These are phyloP conservation scores for Mesorhabditis sp. DNA, from an alignment of 2,888 invertebrate genomes.

Conservation along the genomic window DNA sequence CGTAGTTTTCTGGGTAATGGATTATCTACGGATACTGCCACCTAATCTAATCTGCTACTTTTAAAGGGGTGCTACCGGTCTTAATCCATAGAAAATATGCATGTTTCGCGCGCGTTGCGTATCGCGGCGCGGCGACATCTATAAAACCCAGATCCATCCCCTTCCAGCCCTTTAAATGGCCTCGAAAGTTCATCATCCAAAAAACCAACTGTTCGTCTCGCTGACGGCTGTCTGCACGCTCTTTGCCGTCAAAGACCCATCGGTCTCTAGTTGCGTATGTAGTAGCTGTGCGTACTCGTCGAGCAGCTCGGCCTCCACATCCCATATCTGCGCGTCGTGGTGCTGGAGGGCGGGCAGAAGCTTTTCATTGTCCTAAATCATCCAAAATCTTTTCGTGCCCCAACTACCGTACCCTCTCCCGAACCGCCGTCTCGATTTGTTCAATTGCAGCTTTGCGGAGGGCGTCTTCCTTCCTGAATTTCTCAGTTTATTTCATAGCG, in stretches of 20 bases:
- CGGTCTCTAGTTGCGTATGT: constrained; percentile 7
- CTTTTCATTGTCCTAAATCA: constrained; percentile 18
- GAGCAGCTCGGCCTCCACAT: constrained; percentile 29
- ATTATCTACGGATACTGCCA: too few species aligned
- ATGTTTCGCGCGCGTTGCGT: too few species aligned
- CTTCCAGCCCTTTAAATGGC: too few species aligned
- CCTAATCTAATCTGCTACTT: too few species aligned
- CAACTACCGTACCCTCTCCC: background rate
- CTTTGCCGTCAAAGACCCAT: constrained; percentile 23
- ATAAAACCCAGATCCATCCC: too few species aligned
- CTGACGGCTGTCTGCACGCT: constrained; percentile 30
- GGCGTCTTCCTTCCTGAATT: background rate
- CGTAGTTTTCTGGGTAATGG: too few species aligned
- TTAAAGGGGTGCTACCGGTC: too few species aligned
- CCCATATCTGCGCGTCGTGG: constrained; percentile 26
- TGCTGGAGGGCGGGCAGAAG: constrained; percentile 29
- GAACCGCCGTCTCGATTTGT: background rate
- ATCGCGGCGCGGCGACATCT: too few species aligned
- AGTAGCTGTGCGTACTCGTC: constrained; percentile 23
- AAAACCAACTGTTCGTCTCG: constrained; percentile 27
- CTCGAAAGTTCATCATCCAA: background rate
- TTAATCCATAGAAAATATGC: too few species aligned
- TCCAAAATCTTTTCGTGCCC: background rate
- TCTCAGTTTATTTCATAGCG: too few species aligned
- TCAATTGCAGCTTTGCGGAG: background rate